Percentiles rank a stretch among this genome's conserved stretches.
Conservation (phyloP, 2,888 invertebrate species). For the Pheosia gnoma region DNA sequence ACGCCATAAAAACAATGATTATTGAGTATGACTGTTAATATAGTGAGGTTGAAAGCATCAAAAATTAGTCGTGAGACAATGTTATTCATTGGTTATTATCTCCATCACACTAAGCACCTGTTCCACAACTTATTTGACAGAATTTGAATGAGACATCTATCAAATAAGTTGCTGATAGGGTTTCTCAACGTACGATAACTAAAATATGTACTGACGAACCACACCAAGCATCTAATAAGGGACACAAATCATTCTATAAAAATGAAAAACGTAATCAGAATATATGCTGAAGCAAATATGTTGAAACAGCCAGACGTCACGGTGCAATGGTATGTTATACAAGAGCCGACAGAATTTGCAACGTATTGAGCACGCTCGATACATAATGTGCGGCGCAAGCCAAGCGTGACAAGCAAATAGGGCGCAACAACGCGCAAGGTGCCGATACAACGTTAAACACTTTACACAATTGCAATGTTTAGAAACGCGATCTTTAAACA, state of each 20-base stretch:
- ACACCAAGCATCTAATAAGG: constrained; percentile 52
- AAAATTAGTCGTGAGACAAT: constrained; percentile 12
- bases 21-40: constrained; percentile 13
- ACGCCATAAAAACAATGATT: no score
- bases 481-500: constrained; percentile 18
- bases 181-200: not conserved
- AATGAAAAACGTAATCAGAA: constrained; percentile 30
- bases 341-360: constrained; percentile 44
- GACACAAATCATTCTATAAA: constrained; percentile 28
- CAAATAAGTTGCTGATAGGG: no score
- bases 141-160: no score
- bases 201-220: constrained; percentile 31
- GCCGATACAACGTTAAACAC: constrained; percentile 59
- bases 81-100: not conserved
- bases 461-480: constrained; percentile 37
- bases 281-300: constrained; percentile 49
- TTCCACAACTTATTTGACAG: no score
- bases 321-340: constrained; percentile 49
- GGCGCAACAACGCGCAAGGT: constrained; percentile 59
- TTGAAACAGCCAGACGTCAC: constrained; percentile 33
- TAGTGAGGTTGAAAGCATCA: constrained; percentile 22
- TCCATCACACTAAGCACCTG: no score
- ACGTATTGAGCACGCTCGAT: constrained; percentile 45
- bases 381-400: constrained; percentile 48
- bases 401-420: constrained; percentile 74